A percentile compares a stretch with the other conserved stretches of the same genome.
Evolutionary conservation across 2,888 invertebrate species (phyloP).

Genomic region (Linnaemya vulpina): DNA sequence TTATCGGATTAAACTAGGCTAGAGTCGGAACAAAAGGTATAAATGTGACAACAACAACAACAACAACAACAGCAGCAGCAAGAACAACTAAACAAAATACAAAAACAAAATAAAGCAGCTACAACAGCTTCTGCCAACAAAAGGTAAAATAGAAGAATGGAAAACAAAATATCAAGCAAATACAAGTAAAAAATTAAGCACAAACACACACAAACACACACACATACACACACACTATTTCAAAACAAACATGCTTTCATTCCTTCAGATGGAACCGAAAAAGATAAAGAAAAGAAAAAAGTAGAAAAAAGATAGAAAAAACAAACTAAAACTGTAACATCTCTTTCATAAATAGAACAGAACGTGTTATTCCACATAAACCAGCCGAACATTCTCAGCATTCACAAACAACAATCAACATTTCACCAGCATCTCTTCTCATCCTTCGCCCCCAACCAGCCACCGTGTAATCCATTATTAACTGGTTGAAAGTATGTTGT

Average conservation of each 20-base stretch:
- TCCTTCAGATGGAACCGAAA: neutral
- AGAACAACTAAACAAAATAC: neutral
- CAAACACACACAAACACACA: neutral
- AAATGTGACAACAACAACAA: constrained; percentile 63
- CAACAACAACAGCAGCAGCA: constrained; percentile 13
- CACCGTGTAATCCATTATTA: constrained; percentile 38
- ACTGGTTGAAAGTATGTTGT: constrained; percentile 31
- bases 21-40: constrained; percentile 63
- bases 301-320: neutral
- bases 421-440: constrained; percentile 13
- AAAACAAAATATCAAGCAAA: constrained; percentile 14
- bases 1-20: constrained; percentile 69
- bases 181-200: constrained; percentile 5
- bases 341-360: constrained; percentile 7
- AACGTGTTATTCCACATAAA: constrained; percentile 20
- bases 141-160: constrained; percentile 7
- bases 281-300: neutral
- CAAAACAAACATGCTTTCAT: neutral
- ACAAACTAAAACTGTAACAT: constrained; percentile 12
- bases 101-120: neutral
- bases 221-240: neutral
- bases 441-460: too few relatives aligned
- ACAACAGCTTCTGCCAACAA: neutral
- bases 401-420: neutral
- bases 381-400: constrained; percentile 14